Evolutionary conservation across 2,888 invertebrate genomes (phyloP).

Genomic region (Pristionchus exspectatus): DNA sequence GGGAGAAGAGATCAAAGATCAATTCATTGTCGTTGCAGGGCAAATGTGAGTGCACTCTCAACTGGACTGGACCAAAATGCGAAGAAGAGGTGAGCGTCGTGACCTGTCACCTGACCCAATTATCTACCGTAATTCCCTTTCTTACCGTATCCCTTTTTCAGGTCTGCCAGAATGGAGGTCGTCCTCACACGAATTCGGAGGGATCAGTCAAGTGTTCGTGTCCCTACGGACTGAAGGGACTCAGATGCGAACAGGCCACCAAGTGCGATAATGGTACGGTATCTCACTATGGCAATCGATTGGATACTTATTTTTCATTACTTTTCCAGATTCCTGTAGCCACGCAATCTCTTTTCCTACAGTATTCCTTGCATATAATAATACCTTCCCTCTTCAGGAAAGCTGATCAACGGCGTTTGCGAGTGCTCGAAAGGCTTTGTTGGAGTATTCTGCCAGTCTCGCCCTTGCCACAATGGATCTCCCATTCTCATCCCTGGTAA

Average conservation of each 20-base stretch:
- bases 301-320: neutral
- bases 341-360: neutral
- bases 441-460: conserved; percentile 37
- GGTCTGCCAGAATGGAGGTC: conserved; percentile 39
- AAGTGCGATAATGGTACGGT: conserved; percentile 55
- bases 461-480: conserved; percentile 51
- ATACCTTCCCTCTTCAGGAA: neutral
- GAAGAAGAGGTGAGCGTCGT: conserved; percentile 30
- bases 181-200: conserved; percentile 14
- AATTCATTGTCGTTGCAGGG: neutral
- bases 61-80: conserved; percentile 34
- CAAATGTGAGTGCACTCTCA: conserved; percentile 48
- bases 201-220: conserved; percentile 42
- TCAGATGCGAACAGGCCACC: conserved; percentile 33
- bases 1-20: conserved; percentile 46
- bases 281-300: neutral
- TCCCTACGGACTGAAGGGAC: conserved; percentile 40
- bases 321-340: neutral
- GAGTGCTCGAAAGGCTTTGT: conserved; percentile 49
- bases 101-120: neutral
- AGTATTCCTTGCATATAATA: neutral
- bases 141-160: neutral
- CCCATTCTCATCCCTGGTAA: conserved; percentile 7
- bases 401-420: conserved; percentile 33
- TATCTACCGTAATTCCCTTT: neutral